Conservation (phyloP, 2,113 vertebrate genomes). For the Antigone vipio region DNA sequence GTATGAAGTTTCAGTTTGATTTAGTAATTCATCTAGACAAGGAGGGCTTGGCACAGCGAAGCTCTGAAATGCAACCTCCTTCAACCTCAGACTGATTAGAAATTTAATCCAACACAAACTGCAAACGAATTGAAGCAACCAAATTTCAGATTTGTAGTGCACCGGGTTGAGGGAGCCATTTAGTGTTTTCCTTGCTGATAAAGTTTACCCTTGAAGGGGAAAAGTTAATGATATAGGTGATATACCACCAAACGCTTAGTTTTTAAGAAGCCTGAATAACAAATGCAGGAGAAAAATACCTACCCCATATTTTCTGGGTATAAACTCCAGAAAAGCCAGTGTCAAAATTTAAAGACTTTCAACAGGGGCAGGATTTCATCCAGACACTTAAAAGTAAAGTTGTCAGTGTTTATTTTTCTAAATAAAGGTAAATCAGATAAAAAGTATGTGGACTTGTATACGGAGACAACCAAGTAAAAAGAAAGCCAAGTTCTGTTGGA, state of each 20-base stretch:
- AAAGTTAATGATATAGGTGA: not conserved
- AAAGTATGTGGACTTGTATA: not conserved
- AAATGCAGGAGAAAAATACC: not conserved
- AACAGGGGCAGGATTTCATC: not conserved
- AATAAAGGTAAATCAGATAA: not conserved
- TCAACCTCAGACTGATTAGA: conserved; percentile 12
- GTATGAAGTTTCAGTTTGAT: conserved; percentile 42
- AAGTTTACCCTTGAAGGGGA: not conserved
- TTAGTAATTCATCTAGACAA: conserved; percentile 2
- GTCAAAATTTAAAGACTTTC: not conserved
- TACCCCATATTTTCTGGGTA: not conserved
- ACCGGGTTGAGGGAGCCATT: not conserved
- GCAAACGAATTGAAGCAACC: not conserved
- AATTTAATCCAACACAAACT: conserved; percentile 29
- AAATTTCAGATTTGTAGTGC: conserved; percentile 4
- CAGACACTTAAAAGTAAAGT: not conserved
- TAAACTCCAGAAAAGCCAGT: not conserved
- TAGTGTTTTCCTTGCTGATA: not conserved
- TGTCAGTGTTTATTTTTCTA: not conserved
- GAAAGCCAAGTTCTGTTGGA: not conserved
- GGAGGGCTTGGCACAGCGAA: not conserved
- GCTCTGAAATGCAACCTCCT: not conserved
- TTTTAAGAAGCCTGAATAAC: not conserved
- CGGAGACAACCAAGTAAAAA: not conserved
- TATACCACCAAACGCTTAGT: not conserved